These are phyloP conservation scores for Coracopsis vasa DNA, from an alignment of 2,113 vertebrate genomes.

Conservation along the genomic window DNA sequence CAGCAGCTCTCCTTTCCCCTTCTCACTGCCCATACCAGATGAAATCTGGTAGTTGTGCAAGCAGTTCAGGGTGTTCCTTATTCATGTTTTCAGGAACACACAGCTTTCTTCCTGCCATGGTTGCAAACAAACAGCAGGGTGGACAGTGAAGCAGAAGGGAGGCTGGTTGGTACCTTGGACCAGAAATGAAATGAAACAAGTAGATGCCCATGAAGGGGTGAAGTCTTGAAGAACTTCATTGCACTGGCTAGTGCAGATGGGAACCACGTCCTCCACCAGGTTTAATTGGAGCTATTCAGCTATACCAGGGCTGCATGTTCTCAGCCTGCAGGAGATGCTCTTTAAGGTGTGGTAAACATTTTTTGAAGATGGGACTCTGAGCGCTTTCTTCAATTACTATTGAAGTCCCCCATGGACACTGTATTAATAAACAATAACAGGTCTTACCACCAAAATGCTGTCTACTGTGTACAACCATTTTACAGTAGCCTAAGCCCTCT, in stretches of 20 bases:
- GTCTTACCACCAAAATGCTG: neutral
- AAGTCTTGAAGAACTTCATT: neutral
- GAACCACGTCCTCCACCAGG: neutral
- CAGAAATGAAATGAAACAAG: neutral
- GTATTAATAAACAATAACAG: neutral
- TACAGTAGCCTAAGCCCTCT: neutral
- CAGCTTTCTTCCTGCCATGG: neutral
- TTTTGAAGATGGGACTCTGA: neutral
- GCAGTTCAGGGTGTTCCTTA: neutral
- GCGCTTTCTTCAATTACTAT: neutral
- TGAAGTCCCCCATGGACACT: neutral
- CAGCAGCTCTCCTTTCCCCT: neutral
- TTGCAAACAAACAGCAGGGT: neutral
- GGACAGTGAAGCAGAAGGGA: neutral
- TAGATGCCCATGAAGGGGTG: neutral
- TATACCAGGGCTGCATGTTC: neutral
- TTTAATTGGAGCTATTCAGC: neutral
- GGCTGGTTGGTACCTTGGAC: neutral
- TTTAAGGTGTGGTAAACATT: neutral
- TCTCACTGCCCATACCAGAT: neutral
- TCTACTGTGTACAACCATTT: neutral
- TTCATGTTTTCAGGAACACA: neutral
- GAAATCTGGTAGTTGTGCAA: neutral
- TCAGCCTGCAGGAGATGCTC: neutral
- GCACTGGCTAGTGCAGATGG: neutral